A percentile compares a stretch with the other conserved stretches of the same genome.
Conservation (phyloP, 2,797 vertebrate species). For the Peromyscus nudipes region DNA sequence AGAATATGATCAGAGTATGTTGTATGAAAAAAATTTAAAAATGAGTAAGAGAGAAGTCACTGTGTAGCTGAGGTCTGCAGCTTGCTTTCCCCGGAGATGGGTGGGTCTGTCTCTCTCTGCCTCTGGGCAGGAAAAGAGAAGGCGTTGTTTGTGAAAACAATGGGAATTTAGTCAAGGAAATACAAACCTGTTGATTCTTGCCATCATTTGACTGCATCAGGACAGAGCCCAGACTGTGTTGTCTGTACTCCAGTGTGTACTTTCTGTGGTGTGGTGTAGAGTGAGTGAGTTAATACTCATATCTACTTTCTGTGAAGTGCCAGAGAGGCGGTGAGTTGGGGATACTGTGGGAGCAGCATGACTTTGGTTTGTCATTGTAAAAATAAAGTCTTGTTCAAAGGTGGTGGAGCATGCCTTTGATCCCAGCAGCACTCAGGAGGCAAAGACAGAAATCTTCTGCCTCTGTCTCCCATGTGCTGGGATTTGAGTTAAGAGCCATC, state of each 20-base stretch:
- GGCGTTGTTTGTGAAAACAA: conserved; percentile 50
- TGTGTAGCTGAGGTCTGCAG: background rate
- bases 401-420: background rate
- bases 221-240: conserved; percentile 66
- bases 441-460: background rate
- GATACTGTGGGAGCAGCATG: background rate
- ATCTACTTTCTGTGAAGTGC: background rate
- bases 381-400: background rate
- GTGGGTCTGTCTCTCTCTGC: conserved; percentile 55
- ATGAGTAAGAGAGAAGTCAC: background rate
- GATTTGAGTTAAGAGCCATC: background rate
- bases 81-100: conserved; percentile 38
- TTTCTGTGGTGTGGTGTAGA: background rate
- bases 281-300: conserved; percentile 7
- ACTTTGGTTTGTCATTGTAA: conserved; percentile 49
- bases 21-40: background rate
- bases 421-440: background rate
- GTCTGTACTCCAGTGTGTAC: conserved; percentile 21
- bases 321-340: background rate
- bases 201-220: conserved; percentile 1
- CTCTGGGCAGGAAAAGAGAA: conserved; percentile 67
- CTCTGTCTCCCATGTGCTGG: background rate
- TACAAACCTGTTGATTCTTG: conserved; percentile 72
- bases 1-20: background rate
- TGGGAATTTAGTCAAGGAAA: conserved; percentile 57